Base-by-base conservation (phyloP, 2,888 invertebrate species). In the Watsonalla binaria region DNA sequence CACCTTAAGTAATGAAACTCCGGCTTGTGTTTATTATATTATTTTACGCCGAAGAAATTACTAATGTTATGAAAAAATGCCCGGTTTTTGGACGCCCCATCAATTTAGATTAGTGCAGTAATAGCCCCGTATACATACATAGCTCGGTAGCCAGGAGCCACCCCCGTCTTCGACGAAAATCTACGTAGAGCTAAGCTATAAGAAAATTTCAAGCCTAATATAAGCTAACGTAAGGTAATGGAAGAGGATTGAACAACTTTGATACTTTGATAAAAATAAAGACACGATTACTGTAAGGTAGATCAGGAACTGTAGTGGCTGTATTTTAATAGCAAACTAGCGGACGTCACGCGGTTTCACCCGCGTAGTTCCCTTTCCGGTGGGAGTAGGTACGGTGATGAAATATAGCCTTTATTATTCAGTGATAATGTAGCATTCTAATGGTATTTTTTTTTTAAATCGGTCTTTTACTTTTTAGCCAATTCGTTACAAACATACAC, bases 101-200 rank as follows among this genome's bases (percentile, higher is more conserved):
- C 90, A 90, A 90, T 90, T 89, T 90, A 84, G 84, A 90, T 90
- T 90, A 90, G 89, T 80, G 68, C 70, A 66, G 82, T 88, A 90
- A 89, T 90, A 82, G 80, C 82, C 73, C 65, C 66, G 70, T 69
- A 71, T 76, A 79, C 76, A 72, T 80, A 79, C 67, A 56, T 62
- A 60, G 60, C 64, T 39, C 15, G 37, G 39, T 56, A 52, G 57
- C 55, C 53, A 65, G 72, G 76, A 84, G 76, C 81, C 82, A 81
- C 82, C 87, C 86, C 76, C 74, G 68, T 68, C 74, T 74, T 75
- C 76, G 73, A 82, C 80, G 85, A 83, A 89, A 89, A 87, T 86
- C 85, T 83, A 87, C 78, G 88, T 83, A 80, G 80, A 86, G 85
- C 80, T 86, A 72, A 76, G 80, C 74, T 85, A 87, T 84, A 87